Evolutionary conservation across 2,888 invertebrate genomes (phyloP).

Genomic region (Pandemis cinnamomeana): DNA sequence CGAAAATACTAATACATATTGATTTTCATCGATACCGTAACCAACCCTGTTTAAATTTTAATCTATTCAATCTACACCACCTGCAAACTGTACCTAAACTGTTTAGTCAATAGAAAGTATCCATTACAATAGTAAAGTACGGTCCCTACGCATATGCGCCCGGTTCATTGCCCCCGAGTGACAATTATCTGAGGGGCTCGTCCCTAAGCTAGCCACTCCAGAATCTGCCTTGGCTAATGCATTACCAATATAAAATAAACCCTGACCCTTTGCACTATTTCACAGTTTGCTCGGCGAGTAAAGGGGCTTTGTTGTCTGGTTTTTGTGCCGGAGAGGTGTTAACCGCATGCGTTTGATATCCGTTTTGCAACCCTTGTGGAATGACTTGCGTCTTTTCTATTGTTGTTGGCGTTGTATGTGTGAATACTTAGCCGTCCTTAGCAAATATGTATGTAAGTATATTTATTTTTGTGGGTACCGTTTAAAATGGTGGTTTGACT

Average conservation of each 20-base stretch:
- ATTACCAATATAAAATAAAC: conserved; percentile 48
- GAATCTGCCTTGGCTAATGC: conserved; percentile 43
- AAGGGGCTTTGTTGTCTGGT: conserved; percentile 49
- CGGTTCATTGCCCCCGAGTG: conserved; percentile 65
- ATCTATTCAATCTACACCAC: conserved; percentile 33
- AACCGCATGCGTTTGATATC: conserved; percentile 53
- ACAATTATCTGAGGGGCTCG: conserved; percentile 65
- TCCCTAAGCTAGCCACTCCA: conserved; percentile 57
- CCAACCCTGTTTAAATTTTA: conserved; percentile 27
- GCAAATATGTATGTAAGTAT: conserved; percentile 3
- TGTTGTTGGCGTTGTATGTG: conserved; percentile 12
- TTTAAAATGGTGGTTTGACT: not conserved
- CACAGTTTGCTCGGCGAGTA: conserved; percentile 17
- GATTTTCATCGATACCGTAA: not conserved
- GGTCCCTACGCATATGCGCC: conserved; percentile 50
- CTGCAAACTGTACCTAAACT: conserved; percentile 21
- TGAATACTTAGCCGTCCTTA: conserved; percentile 4
- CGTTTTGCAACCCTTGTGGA: conserved; percentile 47
- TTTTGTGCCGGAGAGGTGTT: conserved; percentile 48
- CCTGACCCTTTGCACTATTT: conserved; percentile 32
- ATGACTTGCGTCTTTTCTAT: conserved; percentile 31
- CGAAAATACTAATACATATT: not conserved
- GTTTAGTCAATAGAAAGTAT: conserved; percentile 37
- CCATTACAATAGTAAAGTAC: conserved; percentile 42
- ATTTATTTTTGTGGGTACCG: not conserved